Conservation (phyloP, 2,888 invertebrate species). For the Troides oblongomaculatus region DNA sequence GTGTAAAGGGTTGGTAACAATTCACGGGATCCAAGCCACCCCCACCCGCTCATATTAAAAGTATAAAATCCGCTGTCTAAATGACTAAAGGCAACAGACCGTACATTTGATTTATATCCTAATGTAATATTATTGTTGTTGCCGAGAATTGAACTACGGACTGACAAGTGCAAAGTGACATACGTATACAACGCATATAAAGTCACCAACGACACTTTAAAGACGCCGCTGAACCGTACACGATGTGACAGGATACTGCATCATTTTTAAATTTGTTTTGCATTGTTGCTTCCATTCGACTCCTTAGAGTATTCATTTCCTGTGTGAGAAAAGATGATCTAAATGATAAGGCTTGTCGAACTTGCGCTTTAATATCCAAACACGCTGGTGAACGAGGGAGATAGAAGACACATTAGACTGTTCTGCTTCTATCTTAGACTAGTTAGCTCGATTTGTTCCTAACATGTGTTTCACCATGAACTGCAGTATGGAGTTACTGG, state of each 20-base stretch:
- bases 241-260: background rate
- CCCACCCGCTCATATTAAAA: too few relatives aligned
- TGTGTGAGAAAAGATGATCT: background rate
- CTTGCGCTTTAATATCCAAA: background rate
- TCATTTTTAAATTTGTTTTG: constrained; percentile 1
- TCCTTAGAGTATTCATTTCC: background rate
- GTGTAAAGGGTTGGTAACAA: too few relatives aligned
- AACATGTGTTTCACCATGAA: too few relatives aligned
- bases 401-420: background rate
- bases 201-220: background rate
- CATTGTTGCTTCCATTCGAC: constrained; percentile 1
- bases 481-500: too few relatives aligned
- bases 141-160: too few relatives aligned
- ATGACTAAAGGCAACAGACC: too few relatives aligned
- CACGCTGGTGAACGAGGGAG: background rate
- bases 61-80: too few relatives aligned
- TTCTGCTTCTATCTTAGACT: background rate
- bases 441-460: too few relatives aligned
- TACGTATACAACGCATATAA: background rate
- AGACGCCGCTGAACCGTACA: background rate
- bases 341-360: background rate
- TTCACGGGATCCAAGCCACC: too few relatives aligned
- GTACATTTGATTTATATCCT: too few relatives aligned
- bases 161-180: too few relatives aligned
- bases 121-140: too few relatives aligned